Evolutionary conservation across 2,113 vertebrate species (phyloP).

Genomic region (Phalacrocorax pelagicus): DNA sequence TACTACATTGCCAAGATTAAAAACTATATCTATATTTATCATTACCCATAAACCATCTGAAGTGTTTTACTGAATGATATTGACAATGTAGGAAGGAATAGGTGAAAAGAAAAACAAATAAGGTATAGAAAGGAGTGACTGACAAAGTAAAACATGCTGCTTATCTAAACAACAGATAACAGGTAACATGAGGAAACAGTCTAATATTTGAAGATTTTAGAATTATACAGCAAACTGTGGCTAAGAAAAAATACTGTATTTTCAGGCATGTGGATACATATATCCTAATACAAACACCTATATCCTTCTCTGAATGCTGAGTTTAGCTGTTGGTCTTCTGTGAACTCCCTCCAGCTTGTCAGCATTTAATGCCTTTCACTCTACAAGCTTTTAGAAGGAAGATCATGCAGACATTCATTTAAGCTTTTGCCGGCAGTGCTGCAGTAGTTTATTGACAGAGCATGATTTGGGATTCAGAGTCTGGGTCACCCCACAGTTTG

Average conservation of each 20-base stretch:
- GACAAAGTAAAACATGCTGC: background rate
- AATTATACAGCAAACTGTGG: background rate
- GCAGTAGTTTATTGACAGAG: background rate
- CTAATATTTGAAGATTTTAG: background rate
- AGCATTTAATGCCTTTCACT: background rate
- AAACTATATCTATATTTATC: background rate
- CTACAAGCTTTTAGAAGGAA: background rate
- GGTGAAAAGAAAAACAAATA: background rate
- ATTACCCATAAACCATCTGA: background rate
- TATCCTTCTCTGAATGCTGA: background rate
- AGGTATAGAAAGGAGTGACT: background rate
- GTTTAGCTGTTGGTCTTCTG: background rate
- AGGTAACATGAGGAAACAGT: background rate
- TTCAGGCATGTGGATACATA: too few relatives aligned
- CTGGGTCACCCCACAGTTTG: background rate
- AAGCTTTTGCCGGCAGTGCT: background rate
- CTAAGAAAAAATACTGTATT: background rate
- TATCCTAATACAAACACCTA: background rate
- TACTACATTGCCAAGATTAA: background rate
- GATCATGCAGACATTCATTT: background rate
- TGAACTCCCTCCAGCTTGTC: background rate
- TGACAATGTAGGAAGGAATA: background rate
- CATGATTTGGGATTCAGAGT: background rate
- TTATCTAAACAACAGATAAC: background rate
- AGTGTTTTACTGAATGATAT: background rate